Percentiles rank a stretch among this genome's conserved stretches.
Conservation (phyloP, 2,888 invertebrate species). For the Polia nebulosa region DNA sequence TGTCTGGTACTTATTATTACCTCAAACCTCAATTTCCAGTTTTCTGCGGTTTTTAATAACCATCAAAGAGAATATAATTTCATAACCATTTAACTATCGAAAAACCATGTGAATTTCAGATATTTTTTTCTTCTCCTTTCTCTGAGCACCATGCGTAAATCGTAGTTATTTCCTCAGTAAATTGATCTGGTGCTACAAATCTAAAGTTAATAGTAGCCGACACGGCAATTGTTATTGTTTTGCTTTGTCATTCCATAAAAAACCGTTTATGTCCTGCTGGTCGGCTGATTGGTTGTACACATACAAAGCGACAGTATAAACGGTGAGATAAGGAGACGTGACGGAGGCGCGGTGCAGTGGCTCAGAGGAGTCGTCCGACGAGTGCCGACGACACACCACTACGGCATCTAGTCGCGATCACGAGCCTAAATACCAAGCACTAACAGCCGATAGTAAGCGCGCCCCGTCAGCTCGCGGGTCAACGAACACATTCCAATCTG, state of each 20-base stretch:
- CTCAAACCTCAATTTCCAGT: too few species aligned
- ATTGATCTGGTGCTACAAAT: slow-evolving; percentile 16
- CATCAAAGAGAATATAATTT: too few species aligned
- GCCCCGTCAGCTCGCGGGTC: neutral
- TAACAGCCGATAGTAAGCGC: neutral
- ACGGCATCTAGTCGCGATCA: neutral
- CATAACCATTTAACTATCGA: neutral
- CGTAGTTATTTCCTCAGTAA: slow-evolving; percentile 21
- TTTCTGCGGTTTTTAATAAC: too few species aligned
- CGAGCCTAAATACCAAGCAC: neutral
- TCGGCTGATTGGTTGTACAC: slow-evolving; percentile 18
- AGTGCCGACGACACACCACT: neutral
- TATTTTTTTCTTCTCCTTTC: neutral
- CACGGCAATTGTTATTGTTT: slow-evolving; percentile 55
- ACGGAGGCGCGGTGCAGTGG: too few species aligned
- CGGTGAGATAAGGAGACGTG: slow-evolving; percentile 36
- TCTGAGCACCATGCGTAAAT: neutral
- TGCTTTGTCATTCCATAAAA: slow-evolving; percentile 22
- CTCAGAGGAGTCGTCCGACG: slow-evolving; percentile 1
- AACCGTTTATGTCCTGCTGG: slow-evolving; percentile 4
- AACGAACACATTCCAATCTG: slow-evolving; percentile 15
- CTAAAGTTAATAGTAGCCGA: slow-evolving; percentile 25
- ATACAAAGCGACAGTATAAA: slow-evolving; percentile 1
- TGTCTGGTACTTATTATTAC: too few species aligned
- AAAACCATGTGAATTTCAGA: neutral